A percentile compares a stretch with the other conserved stretches of the same genome.
Conservation (phyloP, 2,888 invertebrate species). For the Blastobasis lacticolella region DNA sequence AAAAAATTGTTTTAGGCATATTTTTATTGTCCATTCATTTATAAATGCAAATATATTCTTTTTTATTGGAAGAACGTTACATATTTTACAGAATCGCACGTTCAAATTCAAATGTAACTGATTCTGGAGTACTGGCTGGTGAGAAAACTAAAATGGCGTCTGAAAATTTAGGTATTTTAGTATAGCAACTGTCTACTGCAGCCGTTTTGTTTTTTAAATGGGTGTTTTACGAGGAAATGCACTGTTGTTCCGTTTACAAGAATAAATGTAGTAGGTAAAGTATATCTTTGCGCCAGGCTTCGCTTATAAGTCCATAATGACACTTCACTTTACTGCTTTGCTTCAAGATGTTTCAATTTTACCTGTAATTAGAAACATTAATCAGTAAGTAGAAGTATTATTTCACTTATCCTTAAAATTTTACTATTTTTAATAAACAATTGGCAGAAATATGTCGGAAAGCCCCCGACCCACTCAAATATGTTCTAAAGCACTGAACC, state of each 20-base stretch:
- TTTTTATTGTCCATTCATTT: slow-evolving; percentile 22
- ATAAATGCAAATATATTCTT: slow-evolving; percentile 8
- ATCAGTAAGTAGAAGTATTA: too few relatives aligned
- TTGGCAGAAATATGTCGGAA: too few relatives aligned
- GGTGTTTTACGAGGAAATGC: slow-evolving; percentile 13
- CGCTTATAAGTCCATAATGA: slow-evolving; percentile 62
- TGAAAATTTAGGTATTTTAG: neutral
- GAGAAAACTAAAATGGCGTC: too few relatives aligned
- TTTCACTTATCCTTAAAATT: too few relatives aligned
- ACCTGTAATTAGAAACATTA: slow-evolving; percentile 30
- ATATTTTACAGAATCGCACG: too few relatives aligned
- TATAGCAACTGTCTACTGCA: slow-evolving; percentile 19
- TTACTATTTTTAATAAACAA: too few relatives aligned
- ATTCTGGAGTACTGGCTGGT: too few relatives aligned
- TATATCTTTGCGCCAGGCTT: slow-evolving; percentile 43
- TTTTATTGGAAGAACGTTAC: neutral
- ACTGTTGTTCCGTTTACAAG: slow-evolving; percentile 14
- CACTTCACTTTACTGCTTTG: slow-evolving; percentile 65
- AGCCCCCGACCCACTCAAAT: too few relatives aligned
- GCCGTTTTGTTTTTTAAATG: slow-evolving; percentile 8
- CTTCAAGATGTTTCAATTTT: slow-evolving; percentile 34
- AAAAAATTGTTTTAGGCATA: slow-evolving; percentile 20
- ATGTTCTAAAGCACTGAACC: too few relatives aligned
- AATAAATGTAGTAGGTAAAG: neutral
- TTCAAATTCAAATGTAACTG: too few relatives aligned